Conservation (phyloP, 2,888 invertebrate species). For the Andrena marginata region DNA sequence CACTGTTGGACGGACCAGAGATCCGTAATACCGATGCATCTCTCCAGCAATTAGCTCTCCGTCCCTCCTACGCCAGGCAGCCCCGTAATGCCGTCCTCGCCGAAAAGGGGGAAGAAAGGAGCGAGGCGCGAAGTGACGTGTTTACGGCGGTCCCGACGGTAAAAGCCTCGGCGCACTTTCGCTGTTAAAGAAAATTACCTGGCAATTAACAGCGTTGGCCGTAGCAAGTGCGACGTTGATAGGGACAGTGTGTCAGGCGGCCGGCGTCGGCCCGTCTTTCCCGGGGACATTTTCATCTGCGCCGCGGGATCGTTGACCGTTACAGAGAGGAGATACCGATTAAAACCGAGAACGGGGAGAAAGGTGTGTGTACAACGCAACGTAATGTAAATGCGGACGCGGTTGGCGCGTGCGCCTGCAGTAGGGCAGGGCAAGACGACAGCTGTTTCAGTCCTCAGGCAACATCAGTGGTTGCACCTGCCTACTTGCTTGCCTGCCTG, state of each 20-base stretch:
- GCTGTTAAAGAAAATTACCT: constrained; percentile 32
- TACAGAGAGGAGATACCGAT: constrained; percentile 73
- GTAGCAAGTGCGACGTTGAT: constrained; percentile 23
- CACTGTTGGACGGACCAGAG: not conserved
- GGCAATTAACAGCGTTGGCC: constrained; percentile 7
- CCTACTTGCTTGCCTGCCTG: constrained; percentile 67
- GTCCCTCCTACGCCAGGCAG: not conserved
- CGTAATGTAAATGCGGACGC: constrained; percentile 80
- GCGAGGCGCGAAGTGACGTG: not conserved
- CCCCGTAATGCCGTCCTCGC: not conserved
- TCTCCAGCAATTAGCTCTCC: not conserved
- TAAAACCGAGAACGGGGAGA: constrained; percentile 66
- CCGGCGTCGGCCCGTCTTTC: constrained; percentile 48
- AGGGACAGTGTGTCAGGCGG: not conserved
- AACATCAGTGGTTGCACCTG: constrained; percentile 82
- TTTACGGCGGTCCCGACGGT: constrained; percentile 11
- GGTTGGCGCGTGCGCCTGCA: constrained; percentile 82
- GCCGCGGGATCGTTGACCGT: constrained; percentile 80
- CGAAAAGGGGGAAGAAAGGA: too few relatives aligned
- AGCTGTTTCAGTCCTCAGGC: constrained; percentile 83
- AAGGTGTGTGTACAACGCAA: constrained; percentile 68
- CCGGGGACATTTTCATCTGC: constrained; percentile 70
- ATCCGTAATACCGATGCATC: not conserved
- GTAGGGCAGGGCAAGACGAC: constrained; percentile 81
- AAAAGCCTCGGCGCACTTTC: constrained; percentile 34